A percentile compares a stretch with the other conserved stretches of the same genome.
Conservation (phyloP, 2,113 vertebrate species). For the Bungarus multicinctus region DNA sequence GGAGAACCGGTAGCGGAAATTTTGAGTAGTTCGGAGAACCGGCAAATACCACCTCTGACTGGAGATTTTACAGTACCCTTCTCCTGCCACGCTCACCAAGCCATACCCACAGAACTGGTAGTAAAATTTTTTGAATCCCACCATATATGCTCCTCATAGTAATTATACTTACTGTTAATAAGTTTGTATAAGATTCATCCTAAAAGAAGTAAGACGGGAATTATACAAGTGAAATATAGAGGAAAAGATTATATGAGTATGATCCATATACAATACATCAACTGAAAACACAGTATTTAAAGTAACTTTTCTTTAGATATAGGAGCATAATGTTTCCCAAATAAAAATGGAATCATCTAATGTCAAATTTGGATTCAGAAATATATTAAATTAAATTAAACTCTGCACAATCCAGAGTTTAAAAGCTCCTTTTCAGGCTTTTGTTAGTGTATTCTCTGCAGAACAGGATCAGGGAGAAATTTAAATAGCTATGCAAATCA, state of each 20-base stretch:
- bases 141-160: no score
- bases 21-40: no score
- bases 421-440: neutral
- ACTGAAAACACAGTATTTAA: neutral
- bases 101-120: no score
- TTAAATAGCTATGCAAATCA: slow-evolving; percentile 26
- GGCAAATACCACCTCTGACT: no score
- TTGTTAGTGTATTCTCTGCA: neutral
- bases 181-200: neutral
- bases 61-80: no score
- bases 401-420: neutral
- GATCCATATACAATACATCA: neutral
- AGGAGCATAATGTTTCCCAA: neutral
- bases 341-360: neutral
- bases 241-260: neutral
- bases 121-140: no score
- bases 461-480: slow-evolving; percentile 28
- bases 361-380: neutral
- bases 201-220: neutral
- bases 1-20: no score
- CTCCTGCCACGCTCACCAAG: no score
- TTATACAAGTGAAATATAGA: neutral
- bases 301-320: neutral
- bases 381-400: slow-evolving; percentile 4
- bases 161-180: neutral